A percentile compares a stretch with the other conserved stretches of the same genome.
These are phyloP conservation scores for Brachycybe producta DNA, from an alignment of 2,888 invertebrate genomes.

Conservation along the genomic window DNA sequence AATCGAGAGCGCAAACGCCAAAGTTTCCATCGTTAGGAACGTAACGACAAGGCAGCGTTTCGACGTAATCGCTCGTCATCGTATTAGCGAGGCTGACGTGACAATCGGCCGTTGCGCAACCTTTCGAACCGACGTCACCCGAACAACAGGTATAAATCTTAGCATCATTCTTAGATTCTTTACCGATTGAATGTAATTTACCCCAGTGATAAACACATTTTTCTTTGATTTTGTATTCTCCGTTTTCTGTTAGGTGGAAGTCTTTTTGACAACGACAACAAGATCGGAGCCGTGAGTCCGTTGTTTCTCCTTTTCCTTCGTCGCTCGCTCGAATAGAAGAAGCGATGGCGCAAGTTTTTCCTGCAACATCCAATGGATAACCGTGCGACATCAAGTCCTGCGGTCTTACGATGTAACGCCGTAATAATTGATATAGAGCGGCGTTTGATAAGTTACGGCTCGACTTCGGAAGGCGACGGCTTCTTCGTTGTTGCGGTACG, in stretches of 20 bases:
- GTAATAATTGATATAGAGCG: constrained; percentile 45
- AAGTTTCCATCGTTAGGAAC: constrained; percentile 22
- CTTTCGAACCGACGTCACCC: constrained; percentile 40
- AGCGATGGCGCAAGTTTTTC: constrained; percentile 47
- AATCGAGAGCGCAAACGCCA: constrained; percentile 25
- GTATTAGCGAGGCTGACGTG: too few relatives aligned
- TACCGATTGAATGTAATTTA: constrained; percentile 15
- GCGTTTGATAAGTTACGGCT: constrained; percentile 31
- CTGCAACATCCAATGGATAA: constrained; percentile 53
- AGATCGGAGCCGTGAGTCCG: constrained; percentile 34
- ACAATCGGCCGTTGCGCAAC: constrained; percentile 49
- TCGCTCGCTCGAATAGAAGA: constrained; percentile 35
- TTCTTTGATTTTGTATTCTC: constrained; percentile 4
- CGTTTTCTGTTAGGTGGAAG: not conserved
- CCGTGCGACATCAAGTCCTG: constrained; percentile 52
- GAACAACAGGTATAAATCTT: constrained; percentile 51
- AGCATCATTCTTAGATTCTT: constrained; percentile 20
- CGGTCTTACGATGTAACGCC: constrained; percentile 47
- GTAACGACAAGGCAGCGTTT: constrained; percentile 40
- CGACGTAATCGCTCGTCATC: constrained; percentile 50
- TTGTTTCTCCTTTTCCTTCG: constrained; percentile 30
- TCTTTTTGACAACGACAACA: constrained; percentile 5
- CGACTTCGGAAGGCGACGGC: not conserved
- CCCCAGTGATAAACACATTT: constrained; percentile 23
- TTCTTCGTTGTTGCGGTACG: not conserved